Evolutionary conservation across 2,888 invertebrate genomes (phyloP), one percentile per base, ranked within the genome.

Genomic region (Drosophila greeni): DNA sequence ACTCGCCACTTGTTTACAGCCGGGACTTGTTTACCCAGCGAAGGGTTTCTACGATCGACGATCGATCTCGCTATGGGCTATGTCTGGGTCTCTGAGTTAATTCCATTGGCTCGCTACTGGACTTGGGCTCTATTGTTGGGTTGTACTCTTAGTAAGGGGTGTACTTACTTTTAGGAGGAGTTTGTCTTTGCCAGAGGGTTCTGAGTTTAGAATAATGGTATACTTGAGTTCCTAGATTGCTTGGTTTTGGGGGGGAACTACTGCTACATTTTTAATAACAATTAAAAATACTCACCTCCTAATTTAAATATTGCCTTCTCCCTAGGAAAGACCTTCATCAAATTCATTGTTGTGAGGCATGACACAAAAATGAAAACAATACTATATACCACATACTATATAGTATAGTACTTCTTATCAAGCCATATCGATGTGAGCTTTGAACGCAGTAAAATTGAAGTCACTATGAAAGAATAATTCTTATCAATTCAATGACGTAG

Each of bases 1-100:
- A 68, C 72, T 70, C 71, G 54, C 66, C 48, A 58, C 34, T 61
- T 49, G 61, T 58, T 61, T 58, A 40, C 59, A 56, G 20, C 59
- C 43, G 66, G 36, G 34, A 36, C 64, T 56, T 73, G 71, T 71
- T 73, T 42, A 52, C 43, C 47, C 20, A 9, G 8, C 9, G 20
- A 43, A 54, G 54, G 45, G 11, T 43, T 34, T 20, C 54, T 14
- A 42, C 33, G 23, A n/a, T 20, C 8, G 9, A 6, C 36, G 16
- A 31, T 18, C 18, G 42, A 23, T 14, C 45, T 47, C 29, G n/a
- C n/a, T 3, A 2, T 9, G 42, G 52, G 20, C 55, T 56, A 49
- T 49, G 55, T 56, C 55, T 26, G 49, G 49, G 20, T 20, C n/a
- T 49, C 36, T 36, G 55, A 36, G 37, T 31, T 29, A 20, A 53